phyloP scores from a whole-genome alignment of 2,797 vertebrate species.

The Simalia tracyae region DNA sequence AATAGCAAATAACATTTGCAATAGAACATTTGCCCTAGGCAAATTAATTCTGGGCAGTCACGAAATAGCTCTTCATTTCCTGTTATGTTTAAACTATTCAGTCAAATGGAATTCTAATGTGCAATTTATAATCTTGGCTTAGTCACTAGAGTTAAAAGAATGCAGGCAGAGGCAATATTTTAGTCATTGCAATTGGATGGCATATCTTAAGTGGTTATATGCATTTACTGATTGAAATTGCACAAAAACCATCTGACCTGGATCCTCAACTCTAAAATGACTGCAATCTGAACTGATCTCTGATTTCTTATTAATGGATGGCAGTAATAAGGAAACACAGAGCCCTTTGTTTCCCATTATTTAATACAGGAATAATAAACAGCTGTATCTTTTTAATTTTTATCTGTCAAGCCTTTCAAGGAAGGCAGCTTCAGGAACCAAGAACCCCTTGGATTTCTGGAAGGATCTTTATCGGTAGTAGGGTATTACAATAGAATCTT shows the following conservation, averaged over 20 bases:
- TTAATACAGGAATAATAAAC: not conserved
- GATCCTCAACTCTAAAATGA: not conserved
- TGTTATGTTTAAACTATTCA: not conserved
- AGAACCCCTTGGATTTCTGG: not conserved
- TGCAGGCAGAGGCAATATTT: not conserved
- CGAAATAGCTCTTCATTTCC: conserved; percentile 19
- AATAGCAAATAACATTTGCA: conserved; percentile 10
- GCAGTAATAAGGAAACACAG: not conserved
- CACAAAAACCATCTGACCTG: not conserved
- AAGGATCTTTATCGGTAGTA: not conserved
- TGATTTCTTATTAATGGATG: not conserved
- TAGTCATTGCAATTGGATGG: not conserved
- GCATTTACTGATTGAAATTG: not conserved
- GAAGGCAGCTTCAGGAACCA: not conserved
- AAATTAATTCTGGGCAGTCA: not conserved
- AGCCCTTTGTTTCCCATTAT: not conserved
- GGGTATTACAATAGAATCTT: not conserved
- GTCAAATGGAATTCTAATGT: conserved; percentile 12
- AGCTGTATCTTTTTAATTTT: not conserved
- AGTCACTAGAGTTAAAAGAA: not conserved
- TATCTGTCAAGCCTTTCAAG: not conserved
- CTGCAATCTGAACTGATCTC: not conserved
- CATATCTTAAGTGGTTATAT: not conserved
- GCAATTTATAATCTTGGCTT: not conserved
- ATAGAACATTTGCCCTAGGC: not conserved